Conservation (phyloP, 1,140 invertebrate genomes). For the Zaprionus vittiger region DNA sequence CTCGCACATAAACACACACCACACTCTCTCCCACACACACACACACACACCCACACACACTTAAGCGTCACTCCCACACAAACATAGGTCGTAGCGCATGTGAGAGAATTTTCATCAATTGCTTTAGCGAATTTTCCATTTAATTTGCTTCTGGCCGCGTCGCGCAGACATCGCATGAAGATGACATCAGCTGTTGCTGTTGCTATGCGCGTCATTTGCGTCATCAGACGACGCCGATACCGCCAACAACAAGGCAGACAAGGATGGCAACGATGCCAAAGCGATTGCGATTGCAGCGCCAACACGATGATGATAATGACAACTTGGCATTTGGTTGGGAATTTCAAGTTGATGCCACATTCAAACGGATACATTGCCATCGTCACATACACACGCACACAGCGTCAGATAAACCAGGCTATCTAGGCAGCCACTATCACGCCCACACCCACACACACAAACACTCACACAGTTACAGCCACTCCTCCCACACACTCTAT, state of each 20-base stretch:
- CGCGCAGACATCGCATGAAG: conserved; percentile 44
- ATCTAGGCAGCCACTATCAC: neutral
- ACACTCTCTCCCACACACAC: conserved; percentile 7
- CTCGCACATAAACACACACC: neutral
- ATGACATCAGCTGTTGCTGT: conserved; percentile 72
- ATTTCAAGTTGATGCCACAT: conserved; percentile 13
- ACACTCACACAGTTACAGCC: neutral
- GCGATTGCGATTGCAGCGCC: conserved; percentile 22
- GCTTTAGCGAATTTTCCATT: conserved; percentile 72
- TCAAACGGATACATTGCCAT: conserved; percentile 8
- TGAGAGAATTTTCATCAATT: conserved; percentile 76
- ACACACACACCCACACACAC: conserved; percentile 16
- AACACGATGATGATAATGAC: conserved; percentile 41
- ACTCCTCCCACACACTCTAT: neutral
- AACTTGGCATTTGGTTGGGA: conserved; percentile 27
- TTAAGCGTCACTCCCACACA: conserved; percentile 2
- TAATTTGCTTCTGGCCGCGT: conserved; percentile 58
- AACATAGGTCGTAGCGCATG: conserved; percentile 41
- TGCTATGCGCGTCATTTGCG: conserved; percentile 52
- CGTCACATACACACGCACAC: neutral
- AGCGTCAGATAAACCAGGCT: neutral
- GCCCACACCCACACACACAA: neutral
- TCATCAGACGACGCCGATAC: conserved; percentile 32
- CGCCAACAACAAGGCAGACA: neutral
- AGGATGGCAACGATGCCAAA: conserved; percentile 7